Conservation (phyloP, 2,113 vertebrate genomes). For the Mustela nigripes region DNA sequence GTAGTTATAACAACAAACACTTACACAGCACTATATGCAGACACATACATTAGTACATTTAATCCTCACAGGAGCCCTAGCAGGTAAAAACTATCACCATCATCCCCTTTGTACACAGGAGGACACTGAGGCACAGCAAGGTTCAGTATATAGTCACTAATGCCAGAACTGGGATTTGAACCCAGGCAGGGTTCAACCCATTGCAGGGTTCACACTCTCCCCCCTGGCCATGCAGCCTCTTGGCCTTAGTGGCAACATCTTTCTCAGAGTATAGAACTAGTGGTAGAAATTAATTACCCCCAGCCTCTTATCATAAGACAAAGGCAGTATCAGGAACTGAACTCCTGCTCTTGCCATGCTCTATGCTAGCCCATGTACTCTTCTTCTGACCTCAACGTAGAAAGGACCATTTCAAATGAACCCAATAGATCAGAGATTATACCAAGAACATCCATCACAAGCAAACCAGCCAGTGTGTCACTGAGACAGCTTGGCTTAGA, state of each 20-base stretch:
- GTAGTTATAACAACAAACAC: background rate
- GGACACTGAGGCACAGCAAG: background rate
- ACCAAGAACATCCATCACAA: background rate
- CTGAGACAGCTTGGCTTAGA: background rate
- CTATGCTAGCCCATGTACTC: background rate
- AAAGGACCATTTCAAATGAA: background rate
- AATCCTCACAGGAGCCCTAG: background rate
- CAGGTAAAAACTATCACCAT: background rate
- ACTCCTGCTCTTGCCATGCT: background rate
- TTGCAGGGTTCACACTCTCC: background rate
- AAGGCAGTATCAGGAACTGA: background rate
- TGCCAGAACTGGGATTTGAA: background rate
- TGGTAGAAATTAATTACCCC: background rate
- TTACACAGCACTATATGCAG: rapidly evolving
- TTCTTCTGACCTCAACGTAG: background rate
- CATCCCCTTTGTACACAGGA: rapidly evolving
- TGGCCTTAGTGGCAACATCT: rapidly evolving
- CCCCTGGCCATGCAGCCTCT: background rate
- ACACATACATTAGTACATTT: background rate
- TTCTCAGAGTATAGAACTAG: background rate
- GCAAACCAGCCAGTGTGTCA: background rate
- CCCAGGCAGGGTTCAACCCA: too few species aligned
- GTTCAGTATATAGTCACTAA: rapidly evolving
- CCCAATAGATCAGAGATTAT: background rate
- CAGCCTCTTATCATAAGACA: background rate